These are phyloP conservation scores for Cheilinus undulatus DNA, from an alignment of 2,113 vertebrate species.

Conservation along the genomic window DNA sequence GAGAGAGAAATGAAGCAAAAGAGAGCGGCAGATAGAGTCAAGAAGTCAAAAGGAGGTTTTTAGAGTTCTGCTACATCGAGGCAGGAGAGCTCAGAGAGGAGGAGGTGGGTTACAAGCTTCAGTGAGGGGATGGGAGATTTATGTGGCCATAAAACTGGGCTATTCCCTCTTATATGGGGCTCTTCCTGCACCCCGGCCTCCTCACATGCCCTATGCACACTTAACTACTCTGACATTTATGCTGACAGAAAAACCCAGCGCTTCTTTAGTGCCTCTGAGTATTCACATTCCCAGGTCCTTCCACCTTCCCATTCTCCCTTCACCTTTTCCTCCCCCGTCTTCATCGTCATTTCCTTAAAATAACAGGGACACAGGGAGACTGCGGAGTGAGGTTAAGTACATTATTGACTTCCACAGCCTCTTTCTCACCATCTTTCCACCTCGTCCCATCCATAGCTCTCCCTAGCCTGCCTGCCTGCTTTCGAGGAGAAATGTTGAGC, in stretches of 20 bases:
- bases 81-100: slow-evolving; percentile 21
- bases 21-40: slow-evolving; percentile 15
- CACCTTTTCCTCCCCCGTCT: not conserved
- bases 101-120: slow-evolving; percentile 54
- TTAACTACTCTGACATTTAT: slow-evolving; percentile 65
- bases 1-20: slow-evolving; percentile 39
- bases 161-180: slow-evolving; percentile 68
- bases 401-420: slow-evolving; percentile 65
- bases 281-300: slow-evolving; percentile 39
- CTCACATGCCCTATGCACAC: slow-evolving; percentile 46
- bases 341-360: slow-evolving; percentile 38
- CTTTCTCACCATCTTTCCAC: slow-evolving; percentile 29
- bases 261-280: slow-evolving; percentile 34
- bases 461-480: slow-evolving; percentile 44
- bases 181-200: slow-evolving; percentile 63
- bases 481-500: slow-evolving; percentile 57
- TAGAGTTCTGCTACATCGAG: not conserved
- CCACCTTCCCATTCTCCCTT: slow-evolving; percentile 20
- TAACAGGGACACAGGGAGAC: slow-evolving; percentile 46
- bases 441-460: slow-evolving; percentile 45
- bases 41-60: slow-evolving; percentile 37
- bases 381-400: slow-evolving; percentile 61
- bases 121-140: slow-evolving; percentile 66
- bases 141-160: slow-evolving; percentile 74
- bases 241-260: slow-evolving; percentile 54